These are phyloP conservation scores for Melanotaenia trifasciata DNA, from an alignment of 2,797 vertebrate genomes.

Conservation along the genomic window DNA sequence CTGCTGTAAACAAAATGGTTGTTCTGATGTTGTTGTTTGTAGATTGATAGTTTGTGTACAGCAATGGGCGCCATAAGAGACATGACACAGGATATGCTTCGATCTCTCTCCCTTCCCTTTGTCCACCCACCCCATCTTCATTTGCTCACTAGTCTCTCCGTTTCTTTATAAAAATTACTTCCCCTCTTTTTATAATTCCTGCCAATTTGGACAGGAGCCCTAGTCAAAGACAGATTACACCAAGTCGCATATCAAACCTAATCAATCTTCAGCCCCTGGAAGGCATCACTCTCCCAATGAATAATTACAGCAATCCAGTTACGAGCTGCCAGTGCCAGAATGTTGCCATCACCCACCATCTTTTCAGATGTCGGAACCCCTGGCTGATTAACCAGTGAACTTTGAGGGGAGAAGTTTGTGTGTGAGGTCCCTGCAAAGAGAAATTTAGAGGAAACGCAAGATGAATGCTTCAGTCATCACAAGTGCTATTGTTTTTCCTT, in stretches of 20 bases:
- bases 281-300: conserved; percentile 84
- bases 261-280: conserved; percentile 85
- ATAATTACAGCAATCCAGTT: conserved; percentile 83
- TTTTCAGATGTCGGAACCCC: conserved; percentile 66
- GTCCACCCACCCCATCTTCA: conserved; percentile 67
- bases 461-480: conserved; percentile 11
- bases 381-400: conserved; percentile 66
- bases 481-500: conserved; percentile 28
- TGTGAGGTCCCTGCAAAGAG: conserved; percentile 26
- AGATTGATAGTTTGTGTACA: conserved; percentile 64
- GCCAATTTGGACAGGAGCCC: conserved; percentile 83
- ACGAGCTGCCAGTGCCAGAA: conserved; percentile 78
- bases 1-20: conserved; percentile 55
- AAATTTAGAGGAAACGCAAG: conserved; percentile 17
- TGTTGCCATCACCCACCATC: conserved; percentile 78
- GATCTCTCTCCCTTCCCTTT: conserved; percentile 65
- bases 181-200: conserved; percentile 73
- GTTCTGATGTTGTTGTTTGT: conserved; percentile 51
- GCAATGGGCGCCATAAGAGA: conserved; percentile 55
- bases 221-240: conserved; percentile 85
- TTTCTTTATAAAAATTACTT: conserved; percentile 71
- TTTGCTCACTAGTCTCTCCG: conserved; percentile 40
- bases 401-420: conserved; percentile 48
- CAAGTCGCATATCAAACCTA: conserved; percentile 82
- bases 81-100: conserved; percentile 58